Conservation (phyloP, 53 echinoderm and acorn worm genomes). For the Actinopyga echinites region DNA sequence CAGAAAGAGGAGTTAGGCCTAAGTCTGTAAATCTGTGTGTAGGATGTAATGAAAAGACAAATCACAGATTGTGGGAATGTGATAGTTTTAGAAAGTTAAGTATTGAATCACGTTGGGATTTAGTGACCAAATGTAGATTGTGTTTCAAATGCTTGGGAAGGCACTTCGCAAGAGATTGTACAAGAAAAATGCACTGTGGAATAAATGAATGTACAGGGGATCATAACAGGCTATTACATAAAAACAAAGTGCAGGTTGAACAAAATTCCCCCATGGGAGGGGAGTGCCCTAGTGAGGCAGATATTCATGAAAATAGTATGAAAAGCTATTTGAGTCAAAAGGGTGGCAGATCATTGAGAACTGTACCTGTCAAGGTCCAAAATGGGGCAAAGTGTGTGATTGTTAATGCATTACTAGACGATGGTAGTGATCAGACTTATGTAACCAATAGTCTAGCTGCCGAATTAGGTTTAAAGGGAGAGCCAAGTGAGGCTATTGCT, state of each 20-base stretch:
- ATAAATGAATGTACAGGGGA: conserved; percentile 17
- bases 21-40: background rate
- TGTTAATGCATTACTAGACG: conserved; percentile 34
- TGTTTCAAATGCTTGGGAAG: conserved; percentile 14
- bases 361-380: background rate
- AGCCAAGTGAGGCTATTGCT: background rate
- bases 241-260: background rate
- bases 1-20: background rate
- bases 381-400: background rate
- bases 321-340: background rate
- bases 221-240: conserved; percentile 17
- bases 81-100: background rate
- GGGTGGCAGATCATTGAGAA: background rate
- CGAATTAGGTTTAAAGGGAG: background rate
- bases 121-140: background rate
- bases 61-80: background rate
- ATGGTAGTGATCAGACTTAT: conserved; percentile 34
- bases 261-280: background rate
- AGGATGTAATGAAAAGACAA: background rate
- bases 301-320: background rate
- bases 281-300: background rate
- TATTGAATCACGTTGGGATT: background rate
- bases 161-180: conserved; percentile 2
- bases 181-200: background rate
- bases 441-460: conserved; percentile 17